These are phyloP conservation scores for Exaiptasia diaphana DNA, from an alignment of 64 coral and sea anemone species.

Conservation along the genomic window DNA sequence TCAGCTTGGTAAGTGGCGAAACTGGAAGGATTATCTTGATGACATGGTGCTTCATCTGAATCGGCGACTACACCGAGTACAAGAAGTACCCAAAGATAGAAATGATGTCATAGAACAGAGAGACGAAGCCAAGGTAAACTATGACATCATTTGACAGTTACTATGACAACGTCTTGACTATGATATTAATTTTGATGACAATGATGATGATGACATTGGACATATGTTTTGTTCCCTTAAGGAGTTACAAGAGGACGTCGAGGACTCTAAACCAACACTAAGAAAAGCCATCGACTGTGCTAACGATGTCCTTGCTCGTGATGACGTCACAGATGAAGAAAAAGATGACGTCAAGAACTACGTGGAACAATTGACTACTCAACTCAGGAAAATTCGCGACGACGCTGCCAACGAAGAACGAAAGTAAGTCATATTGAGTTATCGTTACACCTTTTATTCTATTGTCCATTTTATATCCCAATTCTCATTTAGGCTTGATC, in stretches of 20 bases:
- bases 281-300: not conserved
- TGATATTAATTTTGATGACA: too few relatives aligned
- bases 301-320: not conserved
- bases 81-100: not conserved
- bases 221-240: not conserved
- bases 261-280: not conserved
- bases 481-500: not conserved
- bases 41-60: not conserved
- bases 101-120: not conserved
- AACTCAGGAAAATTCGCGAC: not conserved
- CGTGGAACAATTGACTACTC: not conserved
- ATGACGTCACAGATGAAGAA: not conserved
- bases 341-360: not conserved
- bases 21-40: not conserved
- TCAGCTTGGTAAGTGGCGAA: not conserved
- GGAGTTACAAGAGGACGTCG: slow-evolving; percentile 3
- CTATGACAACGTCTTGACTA: too few relatives aligned
- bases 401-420: not conserved
- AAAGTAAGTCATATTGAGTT: not conserved
- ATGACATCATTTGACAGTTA: not conserved
- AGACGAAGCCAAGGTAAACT: slow-evolving; percentile 14
- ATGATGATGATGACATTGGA: not conserved
- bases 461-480: not conserved
- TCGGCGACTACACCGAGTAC: not conserved
- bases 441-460: not conserved